Conservation (phyloP, 2,888 invertebrate species). For the Phoronis australis region DNA sequence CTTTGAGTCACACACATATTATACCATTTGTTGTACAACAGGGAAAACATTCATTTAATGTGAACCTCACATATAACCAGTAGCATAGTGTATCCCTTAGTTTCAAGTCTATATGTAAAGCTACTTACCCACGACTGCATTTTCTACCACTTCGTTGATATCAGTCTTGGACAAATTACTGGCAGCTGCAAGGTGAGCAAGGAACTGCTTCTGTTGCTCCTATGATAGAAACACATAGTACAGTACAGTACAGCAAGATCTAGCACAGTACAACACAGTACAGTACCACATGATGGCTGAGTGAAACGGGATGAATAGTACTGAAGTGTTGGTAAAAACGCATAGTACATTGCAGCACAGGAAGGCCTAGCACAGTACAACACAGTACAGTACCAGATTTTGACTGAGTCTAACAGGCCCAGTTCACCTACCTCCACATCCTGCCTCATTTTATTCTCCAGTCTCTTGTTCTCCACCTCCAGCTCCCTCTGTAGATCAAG, state of each 20-base stretch:
- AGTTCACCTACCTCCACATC: slow-evolving; percentile 32
- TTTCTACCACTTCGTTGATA: slow-evolving; percentile 29
- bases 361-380: background rate
- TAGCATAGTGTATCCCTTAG: no score
- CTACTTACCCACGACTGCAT: slow-evolving; percentile 12
- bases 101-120: no score
- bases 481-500: slow-evolving; percentile 36
- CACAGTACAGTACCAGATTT: background rate
- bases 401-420: background rate
- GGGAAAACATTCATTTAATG: no score
- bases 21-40: no score
- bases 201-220: slow-evolving; percentile 36
- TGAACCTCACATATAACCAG: no score
- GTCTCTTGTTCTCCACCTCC: slow-evolving; percentile 37
- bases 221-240: slow-evolving; percentile 11
- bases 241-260: no score
- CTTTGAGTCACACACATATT: no score
- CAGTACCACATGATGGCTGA: no score
- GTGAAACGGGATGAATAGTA: no score
- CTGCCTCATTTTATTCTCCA: slow-evolving; percentile 35
- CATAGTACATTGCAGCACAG: no score
- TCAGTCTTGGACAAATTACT: slow-evolving; percentile 35
- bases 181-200: slow-evolving; percentile 39
- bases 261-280: no score
- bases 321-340: no score